phyloP scores from a whole-genome alignment of 1,140 invertebrate genomes.

The Hyposmocoma kahamanoa region DNA sequence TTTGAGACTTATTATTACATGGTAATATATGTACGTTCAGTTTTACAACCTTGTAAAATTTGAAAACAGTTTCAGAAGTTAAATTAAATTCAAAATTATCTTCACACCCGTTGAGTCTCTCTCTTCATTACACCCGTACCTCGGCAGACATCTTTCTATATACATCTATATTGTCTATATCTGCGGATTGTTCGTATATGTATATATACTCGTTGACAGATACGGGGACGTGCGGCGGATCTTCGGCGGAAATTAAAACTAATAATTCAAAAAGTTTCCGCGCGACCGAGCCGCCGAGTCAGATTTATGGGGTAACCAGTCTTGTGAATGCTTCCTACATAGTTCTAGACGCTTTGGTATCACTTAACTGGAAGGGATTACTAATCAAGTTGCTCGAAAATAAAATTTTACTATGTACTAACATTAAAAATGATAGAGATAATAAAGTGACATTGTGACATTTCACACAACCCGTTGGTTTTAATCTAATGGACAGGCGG shows the following conservation, averaged over 20 bases:
- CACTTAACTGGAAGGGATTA: constrained; percentile 8
- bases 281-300: constrained; percentile 61
- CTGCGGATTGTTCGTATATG: constrained; percentile 34
- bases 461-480: no score
- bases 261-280: constrained; percentile 75
- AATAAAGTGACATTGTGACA: no score
- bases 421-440: no score
- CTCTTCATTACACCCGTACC: constrained; percentile 17
- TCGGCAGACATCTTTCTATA: not conserved
- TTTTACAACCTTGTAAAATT: no score
- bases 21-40: no score
- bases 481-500: no score
- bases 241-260: constrained; percentile 74
- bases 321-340: constrained; percentile 55
- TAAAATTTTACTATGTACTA: no score
- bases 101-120: constrained; percentile 4
- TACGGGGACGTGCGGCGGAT: constrained; percentile 55
- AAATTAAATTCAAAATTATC: no score
- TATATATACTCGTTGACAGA: constrained; percentile 48
- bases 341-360: constrained; percentile 17
- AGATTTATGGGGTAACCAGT: constrained; percentile 67
- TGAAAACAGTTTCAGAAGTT: no score
- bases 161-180: no score
- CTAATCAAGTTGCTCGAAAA: no score
- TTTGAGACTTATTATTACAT: no score